phyloP scores from a whole-genome alignment of 2,797 vertebrate species.

The Enteromius fasciolatus region DNA sequence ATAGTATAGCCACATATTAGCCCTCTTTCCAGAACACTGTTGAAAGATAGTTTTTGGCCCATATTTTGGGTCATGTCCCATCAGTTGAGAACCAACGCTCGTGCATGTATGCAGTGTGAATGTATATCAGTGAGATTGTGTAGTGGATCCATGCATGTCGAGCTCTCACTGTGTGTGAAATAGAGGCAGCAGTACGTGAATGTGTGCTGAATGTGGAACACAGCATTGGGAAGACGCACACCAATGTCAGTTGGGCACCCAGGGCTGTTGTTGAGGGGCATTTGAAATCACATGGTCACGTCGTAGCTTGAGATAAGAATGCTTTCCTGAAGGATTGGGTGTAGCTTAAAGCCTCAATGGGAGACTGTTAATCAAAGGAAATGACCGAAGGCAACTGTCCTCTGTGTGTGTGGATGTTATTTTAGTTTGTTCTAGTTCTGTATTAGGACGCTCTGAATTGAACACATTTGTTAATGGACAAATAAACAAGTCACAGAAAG shows the following conservation, averaged over 20 bases:
- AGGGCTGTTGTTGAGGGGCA: conserved; percentile 22
- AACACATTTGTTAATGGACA: conserved; percentile 14
- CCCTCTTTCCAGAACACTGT: too few relatives aligned
- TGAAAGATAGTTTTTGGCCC: background rate
- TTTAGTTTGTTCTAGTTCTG: background rate
- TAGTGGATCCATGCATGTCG: background rate
- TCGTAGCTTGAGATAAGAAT: background rate
- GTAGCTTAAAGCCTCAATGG: conserved; percentile 1
- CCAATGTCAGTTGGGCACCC: conserved; percentile 23
- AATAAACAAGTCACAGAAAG: conserved; percentile 8
- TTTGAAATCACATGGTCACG: conserved; percentile 36
- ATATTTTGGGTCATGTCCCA: background rate
- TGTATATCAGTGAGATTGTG: background rate
- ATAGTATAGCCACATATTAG: background rate
- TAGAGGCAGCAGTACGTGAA: background rate
- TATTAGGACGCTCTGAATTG: background rate
- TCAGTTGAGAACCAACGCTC: background rate
- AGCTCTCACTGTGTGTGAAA: conserved; percentile 32
- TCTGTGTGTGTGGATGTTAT: background rate
- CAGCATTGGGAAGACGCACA: background rate
- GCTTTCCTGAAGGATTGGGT: background rate
- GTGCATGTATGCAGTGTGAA: background rate
- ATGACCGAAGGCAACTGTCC: background rate
- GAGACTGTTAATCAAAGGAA: background rate
- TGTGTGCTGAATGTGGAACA: conserved; percentile 12